Conservation (phyloP, 2,797 vertebrate genomes). For the Cryptoprocta ferox region DNA sequence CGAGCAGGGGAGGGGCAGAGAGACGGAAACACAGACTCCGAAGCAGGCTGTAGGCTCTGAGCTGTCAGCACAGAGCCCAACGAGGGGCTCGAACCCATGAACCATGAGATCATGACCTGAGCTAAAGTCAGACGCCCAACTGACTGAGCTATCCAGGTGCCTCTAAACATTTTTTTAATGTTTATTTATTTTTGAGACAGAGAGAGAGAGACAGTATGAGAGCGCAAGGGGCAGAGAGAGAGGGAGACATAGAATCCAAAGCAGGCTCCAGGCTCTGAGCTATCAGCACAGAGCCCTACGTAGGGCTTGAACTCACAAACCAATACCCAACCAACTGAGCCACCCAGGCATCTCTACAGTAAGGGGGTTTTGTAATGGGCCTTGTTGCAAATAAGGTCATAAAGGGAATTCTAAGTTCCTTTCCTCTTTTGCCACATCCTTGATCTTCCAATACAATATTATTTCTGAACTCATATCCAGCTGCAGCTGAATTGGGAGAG, state of each 20-base stretch:
- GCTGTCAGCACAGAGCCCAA: too few relatives aligned
- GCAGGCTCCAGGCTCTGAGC: background rate
- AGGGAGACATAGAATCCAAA: background rate
- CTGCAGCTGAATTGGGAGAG: background rate
- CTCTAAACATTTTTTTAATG: too few relatives aligned
- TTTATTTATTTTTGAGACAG: too few relatives aligned
- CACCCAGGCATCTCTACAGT: background rate
- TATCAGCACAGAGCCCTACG: background rate
- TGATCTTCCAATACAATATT: background rate
- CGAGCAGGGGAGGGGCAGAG: background rate
- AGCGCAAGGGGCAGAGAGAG: too few relatives aligned
- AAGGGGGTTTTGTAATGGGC: background rate
- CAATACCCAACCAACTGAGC: background rate
- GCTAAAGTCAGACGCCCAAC: too few relatives aligned
- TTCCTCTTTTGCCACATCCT: background rate
- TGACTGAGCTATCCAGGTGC: too few relatives aligned
- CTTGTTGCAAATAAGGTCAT: background rate
- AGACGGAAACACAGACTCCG: too few relatives aligned
- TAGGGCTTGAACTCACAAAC: background rate
- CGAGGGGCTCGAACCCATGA: too few relatives aligned
- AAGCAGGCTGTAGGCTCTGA: too few relatives aligned
- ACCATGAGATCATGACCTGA: too few relatives aligned
- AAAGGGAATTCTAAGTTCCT: constrained; percentile 2
- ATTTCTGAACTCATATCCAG: background rate
- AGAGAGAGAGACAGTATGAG: too few relatives aligned